Percentiles rank a stretch among this genome's conserved stretches.
Evolutionary conservation across 1,140 invertebrate species (phyloP).

Genomic region (Ceratitis capitata): DNA sequence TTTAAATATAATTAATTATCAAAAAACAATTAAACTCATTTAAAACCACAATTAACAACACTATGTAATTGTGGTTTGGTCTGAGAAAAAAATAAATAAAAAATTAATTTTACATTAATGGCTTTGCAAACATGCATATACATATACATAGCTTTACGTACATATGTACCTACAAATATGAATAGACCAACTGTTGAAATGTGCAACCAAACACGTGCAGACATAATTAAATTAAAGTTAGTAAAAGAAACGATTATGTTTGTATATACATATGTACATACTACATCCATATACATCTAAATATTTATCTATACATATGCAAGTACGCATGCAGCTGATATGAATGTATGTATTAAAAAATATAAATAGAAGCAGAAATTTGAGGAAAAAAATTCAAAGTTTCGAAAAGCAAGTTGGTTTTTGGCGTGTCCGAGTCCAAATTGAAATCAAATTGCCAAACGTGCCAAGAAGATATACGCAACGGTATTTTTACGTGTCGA

Average conservation of each 20-base stretch:
- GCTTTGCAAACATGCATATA: not conserved
- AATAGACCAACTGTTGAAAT: conserved; percentile 16
- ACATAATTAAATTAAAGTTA: conserved; percentile 5
- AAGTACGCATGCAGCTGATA: not conserved
- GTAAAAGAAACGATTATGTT: not conserved
- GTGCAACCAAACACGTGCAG: not conserved
- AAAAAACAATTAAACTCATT: not conserved
- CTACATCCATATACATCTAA: not conserved
- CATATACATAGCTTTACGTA: not conserved
- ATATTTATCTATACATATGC: not conserved
- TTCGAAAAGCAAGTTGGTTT: not conserved
- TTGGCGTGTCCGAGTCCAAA: not conserved
- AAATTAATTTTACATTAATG: not conserved
- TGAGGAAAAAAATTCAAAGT: not conserved
- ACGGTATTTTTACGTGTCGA: not conserved
- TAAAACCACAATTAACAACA: not conserved
- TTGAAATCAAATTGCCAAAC: not conserved
- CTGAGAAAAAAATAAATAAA: no score
- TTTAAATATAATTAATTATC: not conserved
- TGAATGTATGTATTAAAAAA: no score
- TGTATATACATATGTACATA: not conserved
- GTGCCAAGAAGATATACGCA: not conserved
- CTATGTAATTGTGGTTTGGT: not conserved
- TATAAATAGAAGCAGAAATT: no score
- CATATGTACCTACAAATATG: no score